These are phyloP conservation scores for Lasioglossum villosulum DNA, from an alignment of 2,888 invertebrate species.

Conservation along the genomic window DNA sequence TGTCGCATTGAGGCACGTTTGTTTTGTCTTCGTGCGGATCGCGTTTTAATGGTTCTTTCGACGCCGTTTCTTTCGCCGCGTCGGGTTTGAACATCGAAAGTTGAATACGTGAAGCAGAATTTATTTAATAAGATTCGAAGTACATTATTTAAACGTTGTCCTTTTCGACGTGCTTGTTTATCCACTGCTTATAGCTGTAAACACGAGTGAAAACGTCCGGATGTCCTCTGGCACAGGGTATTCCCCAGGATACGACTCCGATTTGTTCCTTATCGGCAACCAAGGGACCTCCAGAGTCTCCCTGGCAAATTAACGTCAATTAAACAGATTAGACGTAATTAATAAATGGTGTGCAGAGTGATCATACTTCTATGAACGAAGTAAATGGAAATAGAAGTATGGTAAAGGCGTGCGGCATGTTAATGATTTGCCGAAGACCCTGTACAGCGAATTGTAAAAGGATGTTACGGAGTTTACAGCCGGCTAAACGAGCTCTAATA, in stretches of 20 bases:
- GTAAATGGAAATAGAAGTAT: neutral
- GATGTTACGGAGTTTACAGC: neutral
- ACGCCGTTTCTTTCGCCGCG: neutral
- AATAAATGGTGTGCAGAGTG: neutral
- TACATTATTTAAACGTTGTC: slow-evolving; percentile 33
- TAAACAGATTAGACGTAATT: neutral
- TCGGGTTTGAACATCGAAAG: neutral
- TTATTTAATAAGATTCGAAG: slow-evolving; percentile 22
- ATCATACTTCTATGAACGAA: neutral
- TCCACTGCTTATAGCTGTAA: slow-evolving; percentile 83
- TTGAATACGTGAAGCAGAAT: neutral
- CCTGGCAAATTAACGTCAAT: slow-evolving; percentile 66
- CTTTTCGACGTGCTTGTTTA: slow-evolving; percentile 72
- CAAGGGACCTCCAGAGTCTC: slow-evolving; percentile 83
- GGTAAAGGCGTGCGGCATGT: neutral
- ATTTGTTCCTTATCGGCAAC: slow-evolving; percentile 80
- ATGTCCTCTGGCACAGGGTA: slow-evolving; percentile 83
- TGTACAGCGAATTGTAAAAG: neutral
- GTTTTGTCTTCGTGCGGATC: slow-evolving; percentile 47
- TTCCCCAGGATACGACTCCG: slow-evolving; percentile 85
- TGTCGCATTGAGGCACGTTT: slow-evolving; percentile 32
- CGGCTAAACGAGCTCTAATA: neutral
- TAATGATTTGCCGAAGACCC: neutral
- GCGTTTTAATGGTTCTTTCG: slow-evolving; percentile 13
- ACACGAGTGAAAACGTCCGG: slow-evolving; percentile 85